Evolutionary conservation across 2,797 vertebrate genomes (phyloP).

Genomic region (Cyclura pinguis): DNA sequence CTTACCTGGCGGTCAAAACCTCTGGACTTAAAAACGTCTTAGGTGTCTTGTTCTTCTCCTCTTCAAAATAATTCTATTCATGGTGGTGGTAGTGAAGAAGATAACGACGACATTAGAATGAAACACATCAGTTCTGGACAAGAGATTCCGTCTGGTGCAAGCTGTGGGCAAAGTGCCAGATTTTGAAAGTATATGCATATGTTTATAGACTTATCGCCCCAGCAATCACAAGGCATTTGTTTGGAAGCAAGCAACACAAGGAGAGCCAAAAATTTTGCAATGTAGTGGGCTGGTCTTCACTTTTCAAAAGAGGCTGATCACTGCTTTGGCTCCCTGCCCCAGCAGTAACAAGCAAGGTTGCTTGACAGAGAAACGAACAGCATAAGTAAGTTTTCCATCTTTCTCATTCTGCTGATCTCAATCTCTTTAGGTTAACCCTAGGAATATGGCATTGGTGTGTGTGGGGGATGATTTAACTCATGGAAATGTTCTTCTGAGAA

Average conservation of each 20-base stretch:
- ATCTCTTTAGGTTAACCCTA: background rate
- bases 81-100: too few relatives aligned
- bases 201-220: background rate
- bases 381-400: conserved; percentile 63
- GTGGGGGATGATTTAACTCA: background rate
- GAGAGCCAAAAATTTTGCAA: conserved; percentile 56
- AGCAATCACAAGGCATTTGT: conserved; percentile 48
- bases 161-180: conserved; percentile 40
- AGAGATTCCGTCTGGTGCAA: background rate
- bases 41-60: background rate
- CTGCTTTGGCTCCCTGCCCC: conserved; percentile 49
- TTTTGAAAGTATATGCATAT: background rate
- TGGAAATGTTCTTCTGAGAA: background rate
- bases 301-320: conserved; percentile 47
- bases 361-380: background rate
- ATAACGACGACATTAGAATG: too few relatives aligned
- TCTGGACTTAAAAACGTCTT: background rate
- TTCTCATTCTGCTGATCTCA: background rate
- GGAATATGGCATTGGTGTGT: too few relatives aligned
- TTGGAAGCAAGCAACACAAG: conserved; percentile 50
- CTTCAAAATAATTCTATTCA: too few relatives aligned
- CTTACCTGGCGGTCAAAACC: background rate
- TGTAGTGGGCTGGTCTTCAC: background rate
- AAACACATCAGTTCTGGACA: background rate
- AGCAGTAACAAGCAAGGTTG: conserved; percentile 40